Evolutionary conservation across 2,113 vertebrate genomes (phyloP), one percentile per base, ranked within the genome.

Genomic region (Parus major): DNA sequence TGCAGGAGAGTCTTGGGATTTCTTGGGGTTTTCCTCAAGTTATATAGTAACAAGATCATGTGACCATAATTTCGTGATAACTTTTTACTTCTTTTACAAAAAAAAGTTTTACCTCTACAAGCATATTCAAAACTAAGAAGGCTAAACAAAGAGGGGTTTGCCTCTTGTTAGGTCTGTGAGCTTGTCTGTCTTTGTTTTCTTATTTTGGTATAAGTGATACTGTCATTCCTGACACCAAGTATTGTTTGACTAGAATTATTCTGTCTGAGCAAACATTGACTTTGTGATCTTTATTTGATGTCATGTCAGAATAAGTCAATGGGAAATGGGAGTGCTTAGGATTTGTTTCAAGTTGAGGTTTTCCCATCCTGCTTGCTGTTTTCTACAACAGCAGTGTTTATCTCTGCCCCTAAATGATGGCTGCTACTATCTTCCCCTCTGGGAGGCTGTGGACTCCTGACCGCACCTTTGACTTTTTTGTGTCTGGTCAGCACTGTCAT

Each of bases 21-120:
- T 93, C 57, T 33, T 66, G 60, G 44, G 49, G 23, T 19, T 50
- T 64, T 3, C 57, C 79, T 81, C n/a, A 19, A 61, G 22, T 29
- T 44, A 66, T 12, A 28, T 0, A 1, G 55, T 15, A 11, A 23
- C 6, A 1, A 66, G 15, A 29, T 50, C 3, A 0, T 3, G 0
- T 36, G 63, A 73, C 27, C 22, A 10, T 53, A 39, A 49, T 53
- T 88, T 65, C 27, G 9, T 10, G 1, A 24, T 17, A 80, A 33
- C 56, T 23, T 53, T 23, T 39, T 2, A 20, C 11, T 84, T 53
- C 44, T 82, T 35, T 41, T 60, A 25, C 33, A 4, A 46, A 70
- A 78, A 44, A 66, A 77, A 42, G 14, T 4, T n/a, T 82, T 29
- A 41, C 21, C 78, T 15, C 78, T 68, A n/a, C 36, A 52, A 39